A percentile compares a stretch with the other conserved stretches of the same genome.
Evolutionary conservation across 2,113 vertebrate genomes (phyloP).

Genomic region (Eudyptes chrysolophus): DNA sequence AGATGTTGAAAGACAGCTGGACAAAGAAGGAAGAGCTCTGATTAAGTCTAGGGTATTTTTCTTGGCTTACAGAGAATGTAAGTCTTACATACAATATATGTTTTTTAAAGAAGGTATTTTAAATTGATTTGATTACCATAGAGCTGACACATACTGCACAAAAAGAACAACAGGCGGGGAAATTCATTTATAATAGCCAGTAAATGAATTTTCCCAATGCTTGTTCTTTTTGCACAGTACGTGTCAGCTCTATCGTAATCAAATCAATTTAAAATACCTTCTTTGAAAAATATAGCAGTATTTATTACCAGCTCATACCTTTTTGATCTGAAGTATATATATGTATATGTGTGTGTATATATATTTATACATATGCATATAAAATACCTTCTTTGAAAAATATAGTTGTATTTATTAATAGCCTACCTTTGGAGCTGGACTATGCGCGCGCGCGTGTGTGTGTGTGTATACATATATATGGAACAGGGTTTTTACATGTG

Average conservation of each 20-base stretch:
- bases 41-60: not conserved
- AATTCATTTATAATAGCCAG: conserved; percentile 61
- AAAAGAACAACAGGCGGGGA: conserved; percentile 41
- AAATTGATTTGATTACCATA: conserved; percentile 44
- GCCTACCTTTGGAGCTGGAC: not conserved
- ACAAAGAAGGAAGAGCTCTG: not conserved
- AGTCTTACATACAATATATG: not conserved
- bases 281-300: conserved; percentile 32
- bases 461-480: not conserved
- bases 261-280: conserved; percentile 50
- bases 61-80: not conserved
- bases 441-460: accelerated
- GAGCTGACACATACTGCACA: conserved; percentile 30
- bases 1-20: not conserved
- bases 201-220: conserved; percentile 52
- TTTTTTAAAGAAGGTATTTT: conserved; percentile 46
- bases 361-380: not conserved
- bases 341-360: not conserved
- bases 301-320: conserved; percentile 15
- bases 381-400: not conserved
- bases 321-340: not conserved
- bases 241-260: conserved; percentile 54
- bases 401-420: not conserved
- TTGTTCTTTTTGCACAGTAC: conserved; percentile 28
- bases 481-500: not conserved